A percentile compares a stretch with the other conserved stretches of the same genome.
Conservation (phyloP, 1,140 invertebrate species). For the Drosophila takahashii region DNA sequence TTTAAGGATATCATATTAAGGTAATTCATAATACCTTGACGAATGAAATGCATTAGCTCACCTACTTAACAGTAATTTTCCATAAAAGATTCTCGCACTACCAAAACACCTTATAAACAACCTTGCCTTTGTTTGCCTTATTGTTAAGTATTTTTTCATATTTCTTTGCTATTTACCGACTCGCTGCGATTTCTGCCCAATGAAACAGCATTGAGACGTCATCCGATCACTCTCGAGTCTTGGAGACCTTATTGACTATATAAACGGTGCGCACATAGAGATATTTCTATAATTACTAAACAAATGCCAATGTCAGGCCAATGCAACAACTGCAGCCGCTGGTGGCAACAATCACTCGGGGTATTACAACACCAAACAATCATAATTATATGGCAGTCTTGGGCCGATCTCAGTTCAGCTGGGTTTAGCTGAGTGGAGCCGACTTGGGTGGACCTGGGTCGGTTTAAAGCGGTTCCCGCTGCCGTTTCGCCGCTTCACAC, state of each 20-base stretch:
- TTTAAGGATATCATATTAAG: too few relatives aligned
- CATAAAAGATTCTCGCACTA: slow-evolving; percentile 10
- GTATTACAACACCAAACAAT: slow-evolving; percentile 56
- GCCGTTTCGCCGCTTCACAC: slow-evolving; percentile 61
- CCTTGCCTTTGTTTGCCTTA: slow-evolving; percentile 37
- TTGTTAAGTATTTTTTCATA: slow-evolving; percentile 31
- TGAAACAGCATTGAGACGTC: slow-evolving; percentile 71
- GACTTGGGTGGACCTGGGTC: slow-evolving; percentile 27
- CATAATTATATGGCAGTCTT: slow-evolving; percentile 67
- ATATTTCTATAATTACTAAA: slow-evolving; percentile 76
- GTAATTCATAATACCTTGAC: background rate
- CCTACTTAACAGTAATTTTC: slow-evolving; percentile 2
- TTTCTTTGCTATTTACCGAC: slow-evolving; percentile 22
- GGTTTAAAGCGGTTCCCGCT: slow-evolving; percentile 45
- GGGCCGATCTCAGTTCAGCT: slow-evolving; percentile 36
- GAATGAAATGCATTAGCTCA: background rate
- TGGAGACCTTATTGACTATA: slow-evolving; percentile 60
- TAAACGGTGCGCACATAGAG: slow-evolving; percentile 49
- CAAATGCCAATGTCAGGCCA: slow-evolving; percentile 74
- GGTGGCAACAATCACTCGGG: slow-evolving; percentile 43
- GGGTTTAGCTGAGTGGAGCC: slow-evolving; percentile 4
- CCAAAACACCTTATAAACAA: slow-evolving; percentile 11
- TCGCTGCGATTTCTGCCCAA: slow-evolving; percentile 19
- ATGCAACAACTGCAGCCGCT: slow-evolving; percentile 26
- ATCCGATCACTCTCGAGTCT: slow-evolving; percentile 54